These are phyloP conservation scores for Seriola quinqueradiata DNA, from an alignment of 2,113 vertebrate genomes.

Conservation along the genomic window DNA sequence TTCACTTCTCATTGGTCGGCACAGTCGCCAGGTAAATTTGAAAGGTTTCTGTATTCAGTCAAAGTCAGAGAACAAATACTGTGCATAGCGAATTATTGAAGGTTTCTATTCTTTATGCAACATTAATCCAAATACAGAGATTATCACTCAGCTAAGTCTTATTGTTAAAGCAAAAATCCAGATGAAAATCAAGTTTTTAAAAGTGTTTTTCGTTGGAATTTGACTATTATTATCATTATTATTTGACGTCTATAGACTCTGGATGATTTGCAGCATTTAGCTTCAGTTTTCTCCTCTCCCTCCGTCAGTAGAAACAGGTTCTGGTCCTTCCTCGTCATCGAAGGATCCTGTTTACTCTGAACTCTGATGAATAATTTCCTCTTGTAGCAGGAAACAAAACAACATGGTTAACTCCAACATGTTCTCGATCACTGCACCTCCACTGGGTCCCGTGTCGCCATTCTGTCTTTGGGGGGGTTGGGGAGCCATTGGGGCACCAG, in stretches of 20 bases:
- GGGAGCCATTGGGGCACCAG: slow-evolving; percentile 59
- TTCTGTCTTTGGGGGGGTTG: slow-evolving; percentile 42
- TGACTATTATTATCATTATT: not conserved
- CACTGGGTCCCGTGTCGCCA: slow-evolving; percentile 38
- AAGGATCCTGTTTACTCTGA: not conserved
- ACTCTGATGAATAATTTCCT: slow-evolving; percentile 4
- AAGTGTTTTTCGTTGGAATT: too few relatives aligned
- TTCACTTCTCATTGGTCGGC: not conserved
- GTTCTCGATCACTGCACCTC: not conserved
- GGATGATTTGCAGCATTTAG: not conserved
- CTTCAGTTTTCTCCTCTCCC: not conserved
- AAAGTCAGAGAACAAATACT: not conserved
- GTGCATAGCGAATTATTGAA: not conserved
- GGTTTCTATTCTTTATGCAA: not conserved
- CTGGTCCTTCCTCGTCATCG: not conserved
- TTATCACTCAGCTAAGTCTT: not conserved
- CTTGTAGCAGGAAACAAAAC: not conserved
- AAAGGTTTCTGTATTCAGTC: too few relatives aligned
- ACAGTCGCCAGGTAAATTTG: too few relatives aligned
- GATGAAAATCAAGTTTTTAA: too few relatives aligned
- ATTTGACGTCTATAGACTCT: not conserved
- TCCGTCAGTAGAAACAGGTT: not conserved
- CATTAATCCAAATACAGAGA: not conserved
- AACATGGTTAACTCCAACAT: not conserved
- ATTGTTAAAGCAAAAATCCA: not conserved